phyloP scores from a whole-genome alignment of 2,888 invertebrate species.

The Therioaphis trifolii region DNA sequence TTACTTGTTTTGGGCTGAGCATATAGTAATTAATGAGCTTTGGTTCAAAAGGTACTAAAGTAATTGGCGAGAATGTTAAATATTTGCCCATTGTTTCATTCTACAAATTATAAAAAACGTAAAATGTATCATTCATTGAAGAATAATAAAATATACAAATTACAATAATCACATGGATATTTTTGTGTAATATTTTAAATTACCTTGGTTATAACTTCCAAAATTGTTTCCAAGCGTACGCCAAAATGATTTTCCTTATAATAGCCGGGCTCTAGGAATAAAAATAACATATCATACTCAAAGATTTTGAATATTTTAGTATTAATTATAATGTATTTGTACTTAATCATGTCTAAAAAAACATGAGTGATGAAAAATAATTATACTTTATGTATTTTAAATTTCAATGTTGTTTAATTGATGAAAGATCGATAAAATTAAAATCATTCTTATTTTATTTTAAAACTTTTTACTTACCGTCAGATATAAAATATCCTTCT shows the following conservation, averaged over 20 bases:
- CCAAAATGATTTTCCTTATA: slow-evolving; percentile 88
- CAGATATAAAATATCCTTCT: slow-evolving; percentile 83
- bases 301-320: too few relatives aligned
- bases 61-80: slow-evolving; percentile 82
- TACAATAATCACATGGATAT: not conserved
- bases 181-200: slow-evolving; percentile 41
- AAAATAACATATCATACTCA: not conserved
- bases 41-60: slow-evolving; percentile 87
- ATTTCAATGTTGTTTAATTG: too few relatives aligned
- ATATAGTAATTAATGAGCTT: slow-evolving; percentile 83
- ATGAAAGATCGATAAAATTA: too few relatives aligned
- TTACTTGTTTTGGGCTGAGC: slow-evolving; percentile 84
- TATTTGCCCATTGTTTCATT: slow-evolving; percentile 71
- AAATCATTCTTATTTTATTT: not conserved
- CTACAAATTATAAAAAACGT: slow-evolving; percentile 29
- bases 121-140: too few relatives aligned
- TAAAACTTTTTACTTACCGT: slow-evolving; percentile 71
- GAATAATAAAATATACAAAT: too few relatives aligned
- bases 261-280: slow-evolving; percentile 83
- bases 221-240: slow-evolving; percentile 85
- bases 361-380: too few relatives aligned
- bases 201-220: slow-evolving; percentile 75
- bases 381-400: too few relatives aligned
- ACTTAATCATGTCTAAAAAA: too few relatives aligned
- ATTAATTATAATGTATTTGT: too few relatives aligned